Conservation (phyloP, 2,113 vertebrate species). For the rat (Rattus norvegicus) region GRCr8 NC_086022.1:108713001-108713500, state of each 20-base stretch:
- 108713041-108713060: background rate
- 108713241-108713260: background rate
- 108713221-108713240: background rate
- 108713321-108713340: background rate
- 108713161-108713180: no score
- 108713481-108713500: background rate
- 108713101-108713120: background rate
- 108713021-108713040: background rate
- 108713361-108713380: background rate
- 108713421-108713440: background rate
- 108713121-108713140: background rate
- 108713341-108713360: background rate
- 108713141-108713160: background rate
- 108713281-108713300: background rate
- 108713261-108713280: background rate
- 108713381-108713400: background rate
- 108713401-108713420: background rate
- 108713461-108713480: background rate
- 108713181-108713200: background rate
- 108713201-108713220: background rate
- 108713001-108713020: background rate
- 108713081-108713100: background rate
- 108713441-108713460: background rate
- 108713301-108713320: background rate
- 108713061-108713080: background rate